phyloP scores from a whole-genome alignment of 1,140 invertebrate genomes.

The Zaprionus davidi region DNA sequence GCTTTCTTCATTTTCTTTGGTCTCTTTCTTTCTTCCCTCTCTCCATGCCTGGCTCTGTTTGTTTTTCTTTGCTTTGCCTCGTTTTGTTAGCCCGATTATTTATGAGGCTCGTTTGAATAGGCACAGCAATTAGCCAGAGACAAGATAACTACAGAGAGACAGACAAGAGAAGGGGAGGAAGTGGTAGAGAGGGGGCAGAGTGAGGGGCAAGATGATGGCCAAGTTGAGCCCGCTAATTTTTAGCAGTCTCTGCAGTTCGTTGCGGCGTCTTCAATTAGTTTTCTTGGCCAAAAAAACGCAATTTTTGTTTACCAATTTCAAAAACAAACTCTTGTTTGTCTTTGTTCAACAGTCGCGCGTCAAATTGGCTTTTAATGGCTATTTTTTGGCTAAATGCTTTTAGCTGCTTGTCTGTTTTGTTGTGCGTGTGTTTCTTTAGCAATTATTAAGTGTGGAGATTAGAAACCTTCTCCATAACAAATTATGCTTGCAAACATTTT shows the following conservation, averaged over 20 bases:
- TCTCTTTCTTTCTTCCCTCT: slow-evolving; percentile 14
- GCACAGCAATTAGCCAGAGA: slow-evolving; percentile 40
- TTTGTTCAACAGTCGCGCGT: slow-evolving; percentile 62
- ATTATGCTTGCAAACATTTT: not conserved
- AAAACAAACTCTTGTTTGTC: slow-evolving; percentile 45
- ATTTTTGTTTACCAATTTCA: slow-evolving; percentile 1
- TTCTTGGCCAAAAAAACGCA: not conserved
- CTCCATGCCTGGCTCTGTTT: not conserved
- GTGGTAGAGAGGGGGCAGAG: not conserved
- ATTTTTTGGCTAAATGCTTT: slow-evolving; percentile 51
- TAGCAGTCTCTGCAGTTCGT: slow-evolving; percentile 6
- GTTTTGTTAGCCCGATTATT: slow-evolving; percentile 63
- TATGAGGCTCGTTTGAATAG: slow-evolving; percentile 56
- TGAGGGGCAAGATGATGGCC: not conserved
- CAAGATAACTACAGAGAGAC: not conserved
- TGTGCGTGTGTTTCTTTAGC: not conserved
- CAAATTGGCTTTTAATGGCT: slow-evolving; percentile 75
- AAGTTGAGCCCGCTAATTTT: not conserved
- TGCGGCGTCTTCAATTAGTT: slow-evolving; percentile 17
- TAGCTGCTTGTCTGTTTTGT: slow-evolving; percentile 2
- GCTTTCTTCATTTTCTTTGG: slow-evolving; percentile 6
- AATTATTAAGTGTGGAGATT: not conserved
- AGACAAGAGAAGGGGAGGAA: not conserved
- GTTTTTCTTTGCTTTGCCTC: slow-evolving; percentile 62
- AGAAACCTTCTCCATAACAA: not conserved